Conservation (phyloP, 2,888 invertebrate species). For the Criorhina ranunculi region DNA sequence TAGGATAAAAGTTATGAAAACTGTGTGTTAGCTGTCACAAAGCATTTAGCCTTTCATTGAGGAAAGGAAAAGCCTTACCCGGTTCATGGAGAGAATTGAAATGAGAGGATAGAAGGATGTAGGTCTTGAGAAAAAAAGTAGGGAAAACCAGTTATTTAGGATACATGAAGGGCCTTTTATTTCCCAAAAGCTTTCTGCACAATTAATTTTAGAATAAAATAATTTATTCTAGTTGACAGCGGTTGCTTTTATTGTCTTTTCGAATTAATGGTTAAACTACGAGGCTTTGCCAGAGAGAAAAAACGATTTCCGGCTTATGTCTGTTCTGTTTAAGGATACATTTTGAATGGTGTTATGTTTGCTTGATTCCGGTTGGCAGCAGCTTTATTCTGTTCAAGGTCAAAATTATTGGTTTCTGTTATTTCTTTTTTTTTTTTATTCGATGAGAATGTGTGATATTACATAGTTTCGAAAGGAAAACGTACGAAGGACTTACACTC, state of each 20-base stretch:
- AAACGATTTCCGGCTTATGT: conserved; percentile 30
- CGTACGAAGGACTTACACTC: too few relatives aligned
- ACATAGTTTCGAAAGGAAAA: too few relatives aligned
- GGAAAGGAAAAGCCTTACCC: neutral
- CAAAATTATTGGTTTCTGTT: neutral
- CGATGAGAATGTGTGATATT: neutral
- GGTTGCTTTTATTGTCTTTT: conserved; percentile 71
- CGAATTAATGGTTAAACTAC: conserved; percentile 69
- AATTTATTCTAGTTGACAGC: conserved; percentile 70
- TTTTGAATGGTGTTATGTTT: conserved; percentile 7
- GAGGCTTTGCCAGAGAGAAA: conserved; percentile 8
- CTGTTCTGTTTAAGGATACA: conserved; percentile 21
- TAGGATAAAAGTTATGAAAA: conserved; percentile 31
- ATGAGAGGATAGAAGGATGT: conserved; percentile 2
- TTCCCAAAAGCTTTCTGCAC: conserved; percentile 62
- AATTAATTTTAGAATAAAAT: conserved; percentile 68
- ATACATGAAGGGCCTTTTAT: conserved; percentile 52
- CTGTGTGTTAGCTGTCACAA: conserved; percentile 9
- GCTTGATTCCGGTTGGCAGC: neutral
- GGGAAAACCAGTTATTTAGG: conserved; percentile 37
- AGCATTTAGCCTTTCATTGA: neutral
- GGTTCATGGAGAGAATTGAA: neutral
- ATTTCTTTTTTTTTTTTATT: neutral
- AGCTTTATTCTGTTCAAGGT: neutral
- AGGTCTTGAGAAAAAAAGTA: neutral